A percentile compares a stretch with the other conserved stretches of the same genome.
These are phyloP conservation scores for Trichonephila clavipes DNA, from an alignment of 1,140 invertebrate genomes.

Conservation along the genomic window DNA sequence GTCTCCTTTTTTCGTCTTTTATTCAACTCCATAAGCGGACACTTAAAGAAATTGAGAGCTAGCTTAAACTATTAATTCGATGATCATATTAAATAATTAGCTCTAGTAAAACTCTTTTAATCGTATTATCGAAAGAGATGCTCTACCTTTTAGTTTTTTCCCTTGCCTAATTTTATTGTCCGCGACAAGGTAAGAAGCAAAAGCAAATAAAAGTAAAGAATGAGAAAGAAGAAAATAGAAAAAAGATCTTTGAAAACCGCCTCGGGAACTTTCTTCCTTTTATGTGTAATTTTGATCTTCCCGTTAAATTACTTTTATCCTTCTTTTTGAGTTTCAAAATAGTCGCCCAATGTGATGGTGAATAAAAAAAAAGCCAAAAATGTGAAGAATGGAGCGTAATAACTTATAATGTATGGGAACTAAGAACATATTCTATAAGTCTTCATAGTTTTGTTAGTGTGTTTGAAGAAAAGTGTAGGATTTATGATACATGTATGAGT, in stretches of 20 bases:
- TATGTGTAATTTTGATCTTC: conserved; percentile 6
- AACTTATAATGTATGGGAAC: background rate
- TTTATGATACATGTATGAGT: background rate
- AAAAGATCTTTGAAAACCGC: background rate
- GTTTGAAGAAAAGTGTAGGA: background rate
- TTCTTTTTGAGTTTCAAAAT: background rate
- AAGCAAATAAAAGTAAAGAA: background rate
- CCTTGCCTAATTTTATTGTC: conserved; percentile 13
- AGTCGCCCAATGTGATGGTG: background rate
- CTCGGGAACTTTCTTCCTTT: conserved; percentile 25
- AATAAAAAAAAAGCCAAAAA: background rate
- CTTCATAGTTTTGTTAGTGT: background rate
- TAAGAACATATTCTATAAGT: background rate
- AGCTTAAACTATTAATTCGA: conserved; percentile 33
- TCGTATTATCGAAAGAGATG: conserved; percentile 1
- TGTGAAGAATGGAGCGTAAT: background rate
- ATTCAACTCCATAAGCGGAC: conserved; percentile 9
- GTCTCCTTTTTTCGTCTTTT: background rate
- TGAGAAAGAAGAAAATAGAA: background rate
- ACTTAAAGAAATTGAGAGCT: conserved; percentile 20
- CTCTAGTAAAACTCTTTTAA: conserved; percentile 22
- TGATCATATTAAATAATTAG: conserved; percentile 38
- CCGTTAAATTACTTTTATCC: background rate
- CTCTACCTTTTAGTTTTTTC: background rate
- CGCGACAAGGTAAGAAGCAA: background rate